A percentile compares a stretch with the other conserved stretches of the same genome.
Conservation (phyloP, 2,113 vertebrate species). For the Pleuronectes platessa region DNA sequence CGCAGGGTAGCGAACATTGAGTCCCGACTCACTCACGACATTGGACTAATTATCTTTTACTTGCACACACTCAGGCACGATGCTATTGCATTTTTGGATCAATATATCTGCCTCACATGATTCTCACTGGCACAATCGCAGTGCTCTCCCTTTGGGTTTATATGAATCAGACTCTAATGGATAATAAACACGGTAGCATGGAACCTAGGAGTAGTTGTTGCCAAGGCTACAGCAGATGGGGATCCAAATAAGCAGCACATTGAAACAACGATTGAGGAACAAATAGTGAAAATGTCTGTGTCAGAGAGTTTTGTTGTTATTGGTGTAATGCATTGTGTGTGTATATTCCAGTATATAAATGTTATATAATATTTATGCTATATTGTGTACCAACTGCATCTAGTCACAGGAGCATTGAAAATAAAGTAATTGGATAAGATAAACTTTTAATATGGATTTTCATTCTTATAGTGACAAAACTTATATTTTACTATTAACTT, state of each 20-base stretch:
- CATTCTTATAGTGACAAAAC: too few relatives aligned
- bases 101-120: not conserved
- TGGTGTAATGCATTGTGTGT: not conserved
- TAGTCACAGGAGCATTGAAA: not conserved
- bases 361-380: not conserved
- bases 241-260: not conserved
- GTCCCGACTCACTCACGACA: constrained; percentile 31
- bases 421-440: not conserved
- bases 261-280: not conserved
- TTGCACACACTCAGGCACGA: constrained; percentile 1
- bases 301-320: not conserved
- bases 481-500: too few relatives aligned
- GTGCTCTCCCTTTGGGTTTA: not conserved
- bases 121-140: not conserved
- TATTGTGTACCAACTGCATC: not conserved
- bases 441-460: too few relatives aligned
- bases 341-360: not conserved
- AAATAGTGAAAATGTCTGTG: not conserved
- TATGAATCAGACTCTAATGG: not conserved
- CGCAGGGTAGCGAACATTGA: constrained; percentile 2
- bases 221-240: constrained; percentile 22
- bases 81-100: not conserved
- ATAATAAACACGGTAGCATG: not conserved
- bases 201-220: constrained; percentile 15
- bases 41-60: constrained; percentile 23